Conservation (phyloP, 2,113 vertebrate species). For the Pangasianodon gigas region DNA sequence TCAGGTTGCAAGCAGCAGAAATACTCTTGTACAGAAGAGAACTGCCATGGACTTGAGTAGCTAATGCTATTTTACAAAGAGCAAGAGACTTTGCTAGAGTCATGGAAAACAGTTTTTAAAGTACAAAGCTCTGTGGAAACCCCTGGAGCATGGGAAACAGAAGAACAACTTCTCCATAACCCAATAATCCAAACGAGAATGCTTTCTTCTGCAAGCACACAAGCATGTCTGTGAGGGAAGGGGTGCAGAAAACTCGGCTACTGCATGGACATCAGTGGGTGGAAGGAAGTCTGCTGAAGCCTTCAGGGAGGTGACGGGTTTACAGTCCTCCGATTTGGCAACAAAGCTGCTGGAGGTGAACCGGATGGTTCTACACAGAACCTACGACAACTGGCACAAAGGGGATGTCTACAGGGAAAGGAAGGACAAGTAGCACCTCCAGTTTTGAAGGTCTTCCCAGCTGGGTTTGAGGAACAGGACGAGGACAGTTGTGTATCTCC, state of each 20-base stretch:
- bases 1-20: too few relatives aligned
- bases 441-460: not conserved
- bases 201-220: too few relatives aligned
- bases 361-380: not conserved
- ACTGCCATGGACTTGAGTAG: not conserved
- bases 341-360: not conserved
- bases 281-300: not conserved
- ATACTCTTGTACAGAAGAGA: not conserved
- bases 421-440: not conserved
- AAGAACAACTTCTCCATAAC: not conserved
- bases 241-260: too few relatives aligned
- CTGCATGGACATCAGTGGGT: too few relatives aligned
- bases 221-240: too few relatives aligned
- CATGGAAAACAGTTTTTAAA: not conserved
- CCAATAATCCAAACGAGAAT: not conserved
- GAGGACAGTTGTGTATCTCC: not conserved
- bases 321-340: too few relatives aligned
- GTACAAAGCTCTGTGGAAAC: not conserved
- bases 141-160: too few relatives aligned
- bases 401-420: not conserved
- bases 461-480: not conserved
- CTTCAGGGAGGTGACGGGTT: too few relatives aligned
- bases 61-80: not conserved
- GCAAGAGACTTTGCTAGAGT: not conserved
- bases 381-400: not conserved